A percentile compares a stretch with the other conserved stretches of the same genome.
Evolutionary conservation across 2,888 invertebrate genomes (phyloP).

Genomic region (Spodoptera exigua): DNA sequence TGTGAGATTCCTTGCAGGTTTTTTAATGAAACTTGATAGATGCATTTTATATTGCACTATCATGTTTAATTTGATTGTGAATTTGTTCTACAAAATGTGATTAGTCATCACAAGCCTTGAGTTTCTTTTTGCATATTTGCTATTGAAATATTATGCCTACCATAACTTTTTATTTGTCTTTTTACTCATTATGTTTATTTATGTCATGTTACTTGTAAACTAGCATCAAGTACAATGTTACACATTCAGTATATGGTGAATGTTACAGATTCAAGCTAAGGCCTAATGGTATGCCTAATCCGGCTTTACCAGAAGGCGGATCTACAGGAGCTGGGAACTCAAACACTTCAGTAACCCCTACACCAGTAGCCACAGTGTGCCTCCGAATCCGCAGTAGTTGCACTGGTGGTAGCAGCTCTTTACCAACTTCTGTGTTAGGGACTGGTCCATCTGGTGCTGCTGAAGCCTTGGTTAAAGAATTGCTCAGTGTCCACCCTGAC

Average conservation of each 20-base stretch:
- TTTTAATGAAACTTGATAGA: too few species aligned
- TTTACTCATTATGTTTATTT: too few species aligned
- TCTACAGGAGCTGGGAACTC: slow-evolving; percentile 80
- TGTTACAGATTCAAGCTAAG: slow-evolving; percentile 86
- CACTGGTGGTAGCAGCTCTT: slow-evolving; percentile 76
- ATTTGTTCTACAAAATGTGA: too few species aligned
- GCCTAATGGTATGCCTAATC: slow-evolving; percentile 83
- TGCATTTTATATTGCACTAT: too few species aligned
- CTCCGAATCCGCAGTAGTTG: slow-evolving; percentile 78
- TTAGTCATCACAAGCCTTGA: slow-evolving; percentile 2
- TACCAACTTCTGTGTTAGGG: slow-evolving; percentile 76
- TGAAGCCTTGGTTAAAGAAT: slow-evolving; percentile 80
- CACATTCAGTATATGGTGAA: slow-evolving; percentile 5
- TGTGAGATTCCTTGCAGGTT: too few species aligned
- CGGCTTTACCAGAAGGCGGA: slow-evolving; percentile 84
- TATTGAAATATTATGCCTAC: too few species aligned
- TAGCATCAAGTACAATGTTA: too few species aligned
- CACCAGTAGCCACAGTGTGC: slow-evolving; percentile 72
- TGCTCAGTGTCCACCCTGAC: slow-evolving; percentile 84
- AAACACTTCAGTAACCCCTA: slow-evolving; percentile 66
- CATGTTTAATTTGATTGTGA: too few species aligned
- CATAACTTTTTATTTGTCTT: too few species aligned
- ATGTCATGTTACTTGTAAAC: too few species aligned
- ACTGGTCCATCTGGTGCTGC: slow-evolving; percentile 79
- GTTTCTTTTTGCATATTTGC: too few species aligned